Conservation (phyloP, 2,113 vertebrate genomes). For the Micromys minutus region DNA sequence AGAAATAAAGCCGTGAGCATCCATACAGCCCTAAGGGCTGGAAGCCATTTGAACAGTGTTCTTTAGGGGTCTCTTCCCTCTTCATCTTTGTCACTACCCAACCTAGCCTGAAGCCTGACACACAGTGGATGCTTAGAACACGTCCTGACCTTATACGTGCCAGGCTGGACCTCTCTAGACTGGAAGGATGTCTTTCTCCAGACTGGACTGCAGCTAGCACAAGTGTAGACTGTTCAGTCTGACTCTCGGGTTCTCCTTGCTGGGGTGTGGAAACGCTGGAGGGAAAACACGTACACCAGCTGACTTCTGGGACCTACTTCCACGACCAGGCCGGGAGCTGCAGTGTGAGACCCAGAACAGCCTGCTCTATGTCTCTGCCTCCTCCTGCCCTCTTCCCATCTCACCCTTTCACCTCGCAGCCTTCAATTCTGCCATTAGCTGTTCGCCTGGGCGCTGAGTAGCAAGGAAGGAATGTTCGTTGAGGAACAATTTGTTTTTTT, state of each 20-base stretch:
- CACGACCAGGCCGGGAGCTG: neutral
- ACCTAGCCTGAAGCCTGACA: neutral
- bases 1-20: neutral
- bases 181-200: neutral
- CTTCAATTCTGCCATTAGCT: neutral
- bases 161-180: neutral
- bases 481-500: constrained; percentile 69
- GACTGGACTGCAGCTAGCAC: neutral
- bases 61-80: neutral
- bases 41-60: neutral
- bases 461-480: constrained; percentile 71
- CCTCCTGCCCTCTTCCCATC: neutral
- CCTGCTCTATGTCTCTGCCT: neutral
- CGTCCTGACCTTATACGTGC: neutral
- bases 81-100: neutral
- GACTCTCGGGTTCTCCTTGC: neutral
- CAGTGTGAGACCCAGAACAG: constrained; percentile 20
- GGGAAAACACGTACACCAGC: neutral
- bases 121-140: neutral
- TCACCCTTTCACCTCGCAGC: neutral
- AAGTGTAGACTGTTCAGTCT: neutral
- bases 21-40: neutral
- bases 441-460: constrained; percentile 55
- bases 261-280: neutral
- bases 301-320: constrained; percentile 25